A percentile compares a stretch with the other conserved stretches of the same genome.
phyloP scores from a whole-genome alignment of 2,888 invertebrate genomes.

The Operophtera brumata region DNA sequence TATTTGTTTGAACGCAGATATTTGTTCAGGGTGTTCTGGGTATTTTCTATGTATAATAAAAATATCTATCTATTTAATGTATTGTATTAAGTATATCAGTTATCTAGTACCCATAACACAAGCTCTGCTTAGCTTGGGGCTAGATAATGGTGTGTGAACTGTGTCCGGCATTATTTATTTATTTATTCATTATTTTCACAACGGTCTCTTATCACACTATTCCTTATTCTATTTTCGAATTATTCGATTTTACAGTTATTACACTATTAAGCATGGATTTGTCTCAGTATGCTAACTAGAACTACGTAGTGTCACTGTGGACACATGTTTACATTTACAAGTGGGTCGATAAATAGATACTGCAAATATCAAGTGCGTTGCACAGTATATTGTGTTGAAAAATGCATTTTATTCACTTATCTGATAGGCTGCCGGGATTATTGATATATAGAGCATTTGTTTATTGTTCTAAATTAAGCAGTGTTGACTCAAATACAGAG shows the following conservation, averaged over 20 bases:
- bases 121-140: too few relatives aligned
- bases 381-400: conserved; percentile 29
- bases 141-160: too few relatives aligned
- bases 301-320: not conserved
- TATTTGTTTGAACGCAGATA: too few relatives aligned
- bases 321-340: conserved; percentile 25
- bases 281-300: conserved; percentile 9
- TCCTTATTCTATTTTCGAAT: too few relatives aligned
- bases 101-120: too few relatives aligned
- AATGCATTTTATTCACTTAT: conserved; percentile 53
- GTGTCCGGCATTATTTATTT: too few relatives aligned
- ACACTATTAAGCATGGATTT: not conserved
- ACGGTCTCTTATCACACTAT: too few relatives aligned
- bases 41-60: too few relatives aligned
- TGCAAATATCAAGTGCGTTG: conserved; percentile 36
- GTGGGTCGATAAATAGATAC: conserved; percentile 32
- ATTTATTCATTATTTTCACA: too few relatives aligned
- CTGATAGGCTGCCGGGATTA: conserved; percentile 38
- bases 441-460: not conserved
- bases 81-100: too few relatives aligned
- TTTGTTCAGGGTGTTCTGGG: too few relatives aligned
- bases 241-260: not conserved
- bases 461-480: not conserved
- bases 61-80: too few relatives aligned
- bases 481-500: not conserved